A percentile compares a stretch with the other conserved stretches of the same genome.
phyloP scores from a whole-genome alignment of 2,797 vertebrate genomes.

The Toxotes lorentzi region DNA sequence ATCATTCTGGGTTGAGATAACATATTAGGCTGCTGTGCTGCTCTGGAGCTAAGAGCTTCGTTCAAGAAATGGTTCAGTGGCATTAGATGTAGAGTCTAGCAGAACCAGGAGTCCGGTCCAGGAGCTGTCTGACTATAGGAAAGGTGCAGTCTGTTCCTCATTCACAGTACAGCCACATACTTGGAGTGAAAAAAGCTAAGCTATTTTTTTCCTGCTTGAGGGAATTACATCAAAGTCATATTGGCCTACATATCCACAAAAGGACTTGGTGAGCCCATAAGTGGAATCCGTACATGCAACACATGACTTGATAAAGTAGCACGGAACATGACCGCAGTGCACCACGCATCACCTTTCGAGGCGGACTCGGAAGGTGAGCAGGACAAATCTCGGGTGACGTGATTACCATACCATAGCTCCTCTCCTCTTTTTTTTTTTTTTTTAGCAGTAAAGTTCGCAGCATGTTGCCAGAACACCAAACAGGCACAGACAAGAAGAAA shows the following conservation, averaged over 20 bases:
- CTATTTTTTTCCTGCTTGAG: constrained; percentile 56
- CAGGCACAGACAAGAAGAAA: constrained; percentile 48
- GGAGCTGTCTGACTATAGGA: constrained; percentile 15
- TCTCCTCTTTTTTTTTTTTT: constrained; percentile 31
- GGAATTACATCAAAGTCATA: constrained; percentile 71
- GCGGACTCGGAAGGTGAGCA: constrained; percentile 33
- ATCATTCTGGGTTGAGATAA: constrained; percentile 32
- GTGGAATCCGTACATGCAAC: constrained; percentile 26
- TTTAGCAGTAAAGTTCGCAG: constrained; percentile 61
- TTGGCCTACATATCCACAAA: constrained; percentile 64
- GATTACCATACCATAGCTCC: constrained; percentile 11
- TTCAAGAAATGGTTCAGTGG: constrained; percentile 49
- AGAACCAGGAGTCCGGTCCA: constrained; percentile 15
- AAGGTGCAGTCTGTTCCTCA: constrained; percentile 33
- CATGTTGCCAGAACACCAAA: constrained; percentile 48
- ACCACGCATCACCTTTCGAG: constrained; percentile 19
- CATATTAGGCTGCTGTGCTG: constrained; percentile 34
- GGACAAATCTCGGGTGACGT: constrained; percentile 38
- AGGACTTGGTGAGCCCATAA: constrained; percentile 43
- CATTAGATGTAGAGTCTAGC: constrained; percentile 44
- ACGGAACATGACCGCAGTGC: constrained; percentile 39
- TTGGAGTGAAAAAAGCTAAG: constrained; percentile 28
- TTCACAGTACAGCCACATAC: constrained; percentile 43
- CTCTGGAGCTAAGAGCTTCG: constrained; percentile 34
- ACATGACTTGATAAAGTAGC: constrained; percentile 36